Percentiles rank a stretch among this genome's conserved stretches.
These are phyloP conservation scores for Encarsia formosa DNA, from an alignment of 2,888 invertebrate species.

Conservation along the genomic window DNA sequence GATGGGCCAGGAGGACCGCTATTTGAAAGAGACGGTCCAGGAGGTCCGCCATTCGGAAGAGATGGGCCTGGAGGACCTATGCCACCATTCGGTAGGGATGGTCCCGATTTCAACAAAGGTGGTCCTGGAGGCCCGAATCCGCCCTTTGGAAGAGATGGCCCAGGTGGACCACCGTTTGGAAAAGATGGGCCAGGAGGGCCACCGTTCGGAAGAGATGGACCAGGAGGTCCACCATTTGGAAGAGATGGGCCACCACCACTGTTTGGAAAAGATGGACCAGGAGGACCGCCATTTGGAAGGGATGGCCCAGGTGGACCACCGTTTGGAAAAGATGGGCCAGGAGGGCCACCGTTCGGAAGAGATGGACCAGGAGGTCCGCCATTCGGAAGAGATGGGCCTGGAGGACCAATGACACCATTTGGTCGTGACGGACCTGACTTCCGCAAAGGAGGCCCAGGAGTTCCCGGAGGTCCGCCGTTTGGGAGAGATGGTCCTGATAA, in stretches of 20 bases:
- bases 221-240: no score
- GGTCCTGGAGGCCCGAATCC: neutral
- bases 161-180: no score
- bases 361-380: neutral
- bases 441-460: no score
- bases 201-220: no score
- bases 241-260: neutral
- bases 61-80: no score
- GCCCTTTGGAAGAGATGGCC: no score
- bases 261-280: no score
- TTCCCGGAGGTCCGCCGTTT: neutral
- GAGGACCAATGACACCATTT: neutral
- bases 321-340: neutral
- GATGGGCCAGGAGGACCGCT: neutral
- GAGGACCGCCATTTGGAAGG: no score
- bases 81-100: no score
- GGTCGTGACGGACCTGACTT: neutral
- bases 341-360: neutral
- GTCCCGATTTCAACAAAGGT: constrained; percentile 4
- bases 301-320: neutral
- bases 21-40: no score
- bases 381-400: neutral
- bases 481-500: constrained; percentile 5
- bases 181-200: no score
- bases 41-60: no score